Percentiles rank a stretch among this genome's conserved stretches.
These are phyloP conservation scores for Sclerodermus sp. DNA, from an alignment of 2,888 invertebrate species.

Conservation along the genomic window DNA sequence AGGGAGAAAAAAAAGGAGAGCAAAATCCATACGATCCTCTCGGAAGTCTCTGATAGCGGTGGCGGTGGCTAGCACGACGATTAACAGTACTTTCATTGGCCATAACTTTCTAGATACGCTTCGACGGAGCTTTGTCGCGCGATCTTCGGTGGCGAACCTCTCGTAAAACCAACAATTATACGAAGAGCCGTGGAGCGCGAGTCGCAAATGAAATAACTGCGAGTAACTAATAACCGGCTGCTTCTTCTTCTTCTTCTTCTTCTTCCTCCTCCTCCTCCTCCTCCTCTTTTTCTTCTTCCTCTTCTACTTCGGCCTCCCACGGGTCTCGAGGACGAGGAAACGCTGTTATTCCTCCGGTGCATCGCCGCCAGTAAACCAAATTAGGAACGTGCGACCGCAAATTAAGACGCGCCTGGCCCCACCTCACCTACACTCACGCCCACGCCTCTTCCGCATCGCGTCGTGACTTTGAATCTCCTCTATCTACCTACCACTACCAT, in stretches of 20 bases:
- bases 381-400: constrained; percentile 36
- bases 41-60: no score
- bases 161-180: constrained; percentile 32
- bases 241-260: not conserved
- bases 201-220: constrained; percentile 34
- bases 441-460: not conserved
- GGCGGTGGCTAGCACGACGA: no score
- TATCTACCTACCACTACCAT: no score
- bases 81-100: constrained; percentile 20
- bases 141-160: constrained; percentile 7
- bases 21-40: no score
- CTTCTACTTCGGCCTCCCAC: not conserved
- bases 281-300: constrained; percentile 3
- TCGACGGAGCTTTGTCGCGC: constrained; percentile 29
- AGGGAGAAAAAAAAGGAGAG: no score
- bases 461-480: no score
- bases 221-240: constrained; percentile 30
- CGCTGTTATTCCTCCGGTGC: not conserved
- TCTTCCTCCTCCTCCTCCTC: not conserved
- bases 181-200: constrained; percentile 14
- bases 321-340: not conserved
- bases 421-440: constrained; percentile 13
- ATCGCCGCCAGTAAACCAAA: constrained; percentile 16
- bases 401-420: constrained; percentile 29
- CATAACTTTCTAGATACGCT: constrained; percentile 23